Evolutionary conservation across 2,888 invertebrate genomes (phyloP).

Genomic region (Eristalinus sepulchralis): DNA sequence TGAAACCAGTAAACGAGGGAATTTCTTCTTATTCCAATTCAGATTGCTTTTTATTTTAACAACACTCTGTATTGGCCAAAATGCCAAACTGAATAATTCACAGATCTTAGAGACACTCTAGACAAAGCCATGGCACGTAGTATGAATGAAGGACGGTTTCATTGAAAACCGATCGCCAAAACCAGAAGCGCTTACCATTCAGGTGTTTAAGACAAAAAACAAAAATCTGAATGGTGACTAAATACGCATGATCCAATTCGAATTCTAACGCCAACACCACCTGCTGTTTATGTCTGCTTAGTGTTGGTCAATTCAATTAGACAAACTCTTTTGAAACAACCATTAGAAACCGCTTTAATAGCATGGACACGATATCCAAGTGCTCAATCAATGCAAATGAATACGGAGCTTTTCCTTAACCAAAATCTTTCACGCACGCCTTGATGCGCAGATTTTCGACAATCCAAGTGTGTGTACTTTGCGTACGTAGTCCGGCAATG

Average conservation of each 20-base stretch:
- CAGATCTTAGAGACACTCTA: neutral
- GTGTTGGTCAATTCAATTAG: neutral
- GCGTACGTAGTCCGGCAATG: neutral
- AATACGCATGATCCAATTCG: constrained; percentile 13
- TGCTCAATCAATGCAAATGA: constrained; percentile 10
- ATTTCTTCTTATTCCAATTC: no score
- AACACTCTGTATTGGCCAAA: no score
- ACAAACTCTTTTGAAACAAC: constrained; percentile 33
- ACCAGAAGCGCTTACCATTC: constrained; percentile 10
- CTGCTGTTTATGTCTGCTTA: neutral
- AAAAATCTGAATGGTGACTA: neutral
- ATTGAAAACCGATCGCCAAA: constrained; percentile 2
- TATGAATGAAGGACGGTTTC: neutral
- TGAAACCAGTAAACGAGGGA: no score
- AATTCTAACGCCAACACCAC: neutral
- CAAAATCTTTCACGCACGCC: neutral
- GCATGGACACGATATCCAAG: constrained; percentile 6
- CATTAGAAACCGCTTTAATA: constrained; percentile 27
- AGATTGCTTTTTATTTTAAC: no score
- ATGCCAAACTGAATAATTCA: neutral
- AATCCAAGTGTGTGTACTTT: constrained; percentile 17
- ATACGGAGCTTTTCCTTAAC: constrained; percentile 19
- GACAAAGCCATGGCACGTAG: neutral
- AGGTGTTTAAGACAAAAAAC: neutral
- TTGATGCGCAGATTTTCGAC: constrained; percentile 8